Base-by-base conservation (phyloP, 2,888 invertebrate genomes). In the Erpobdella octoculata region DNA sequence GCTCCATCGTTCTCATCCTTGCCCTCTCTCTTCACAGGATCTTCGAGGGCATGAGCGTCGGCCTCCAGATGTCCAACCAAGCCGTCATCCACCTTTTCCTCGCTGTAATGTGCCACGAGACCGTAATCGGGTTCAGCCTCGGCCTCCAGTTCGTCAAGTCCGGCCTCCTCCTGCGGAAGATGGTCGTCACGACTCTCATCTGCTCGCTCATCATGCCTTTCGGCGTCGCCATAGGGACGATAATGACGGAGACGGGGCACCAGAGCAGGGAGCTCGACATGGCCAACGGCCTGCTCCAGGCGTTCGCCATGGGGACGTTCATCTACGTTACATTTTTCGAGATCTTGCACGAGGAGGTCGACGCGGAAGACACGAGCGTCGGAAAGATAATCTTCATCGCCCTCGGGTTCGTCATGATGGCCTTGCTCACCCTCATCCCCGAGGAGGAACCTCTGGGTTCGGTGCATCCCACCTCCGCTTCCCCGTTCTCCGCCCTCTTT, bases 311-410 rank as follows among this genome's bases (percentile, higher is more conserved):
- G 21, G 95, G 95, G 15, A 94, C 94, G 0, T 87, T 95, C 53
- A 85, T 95, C 9, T 95, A 94, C 84, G 92, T 95, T 28, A 92
- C 94, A 9, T 93, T 93, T 85, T 93, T 94, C 82, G 94, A 95
- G 85, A 91, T 94, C 73, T 86, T 94, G 78, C 88, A 89, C 15
- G 85, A 89, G 71, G 89, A 90, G 73, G 72, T 78, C 33, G 71
- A 68, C 35, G 70, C 74, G 6, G 72, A 75, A 18, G 74, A 74
- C 31, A 75, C 70, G 69, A 74, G 59, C 15, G 37, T 76, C 25
- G 25, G 18, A 15, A 84, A 84, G 75, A 75, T 79, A 4, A 67
- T 77, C 31, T 74, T 73, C 62, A 76, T 79, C 5, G n/a, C 76
- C 12, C 18, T 77, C 12, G 79, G 79, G 0, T 79, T 79, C 72